Evolutionary conservation across 2,113 vertebrate genomes (phyloP).

Genomic region (Clarias gariepinus): DNA sequence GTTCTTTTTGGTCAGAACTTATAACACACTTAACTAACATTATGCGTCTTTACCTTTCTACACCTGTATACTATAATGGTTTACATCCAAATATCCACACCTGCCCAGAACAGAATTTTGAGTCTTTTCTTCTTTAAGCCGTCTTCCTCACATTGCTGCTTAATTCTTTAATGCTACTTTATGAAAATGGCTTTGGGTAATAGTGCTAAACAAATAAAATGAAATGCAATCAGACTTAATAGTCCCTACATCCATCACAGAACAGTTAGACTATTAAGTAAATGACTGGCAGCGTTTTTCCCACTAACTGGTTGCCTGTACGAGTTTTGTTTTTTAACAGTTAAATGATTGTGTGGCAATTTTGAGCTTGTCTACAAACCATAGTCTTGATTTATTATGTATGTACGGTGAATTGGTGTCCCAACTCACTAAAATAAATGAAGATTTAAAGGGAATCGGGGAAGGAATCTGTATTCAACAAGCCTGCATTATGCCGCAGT

Average conservation of each 20-base stretch:
- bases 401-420: constrained; percentile 44
- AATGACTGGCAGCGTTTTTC: not conserved
- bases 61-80: not conserved
- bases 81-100: not conserved
- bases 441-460: constrained; percentile 57
- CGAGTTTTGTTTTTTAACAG: not conserved
- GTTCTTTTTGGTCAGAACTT: not conserved
- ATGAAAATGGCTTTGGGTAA: not conserved
- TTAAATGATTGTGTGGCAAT: constrained; percentile 1
- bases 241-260: too few species aligned
- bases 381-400: constrained; percentile 41
- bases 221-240: not conserved
- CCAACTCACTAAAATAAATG: constrained; percentile 53
- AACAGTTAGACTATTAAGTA: not conserved
- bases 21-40: not conserved
- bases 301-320: not conserved
- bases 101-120: not conserved
- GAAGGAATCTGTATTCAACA: constrained; percentile 54
- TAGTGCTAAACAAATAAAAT: not conserved
- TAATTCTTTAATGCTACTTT: not conserved
- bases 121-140: not conserved
- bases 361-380: constrained; percentile 35
- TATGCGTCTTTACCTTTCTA: not conserved
- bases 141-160: not conserved
- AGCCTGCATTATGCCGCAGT: constrained; percentile 58